Conservation (phyloP, 2,797 vertebrate species). For the Galago senegalensis region DNA sequence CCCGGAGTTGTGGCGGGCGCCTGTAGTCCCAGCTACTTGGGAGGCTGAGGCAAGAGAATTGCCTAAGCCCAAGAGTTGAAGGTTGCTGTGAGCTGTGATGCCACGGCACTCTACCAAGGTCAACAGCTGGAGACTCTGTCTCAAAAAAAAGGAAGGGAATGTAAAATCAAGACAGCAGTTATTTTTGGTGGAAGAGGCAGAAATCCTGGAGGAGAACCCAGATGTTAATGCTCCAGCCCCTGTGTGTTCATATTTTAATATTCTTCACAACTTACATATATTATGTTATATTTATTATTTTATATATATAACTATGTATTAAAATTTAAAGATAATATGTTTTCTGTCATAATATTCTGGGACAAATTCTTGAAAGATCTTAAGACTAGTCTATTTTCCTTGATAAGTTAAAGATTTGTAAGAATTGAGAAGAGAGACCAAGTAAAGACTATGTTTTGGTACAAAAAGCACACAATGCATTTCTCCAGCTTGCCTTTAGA, state of each 20-base stretch:
- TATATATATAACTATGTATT: slow-evolving; percentile 5
- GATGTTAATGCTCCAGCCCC: neutral
- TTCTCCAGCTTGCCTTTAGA: slow-evolving; percentile 33
- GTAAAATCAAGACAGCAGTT: slow-evolving; percentile 42
- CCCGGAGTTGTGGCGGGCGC: too few relatives aligned
- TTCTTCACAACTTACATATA: slow-evolving; percentile 15
- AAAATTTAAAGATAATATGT: neutral
- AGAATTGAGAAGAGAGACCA: neutral
- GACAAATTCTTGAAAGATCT: slow-evolving; percentile 43
- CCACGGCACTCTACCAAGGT: too few relatives aligned
- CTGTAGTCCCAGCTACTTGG: too few relatives aligned
- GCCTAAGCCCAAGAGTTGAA: too few relatives aligned
- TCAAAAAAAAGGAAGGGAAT: neutral
- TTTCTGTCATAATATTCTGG: slow-evolving; percentile 1
- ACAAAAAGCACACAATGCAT: neutral
- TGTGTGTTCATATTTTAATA: slow-evolving; percentile 24
- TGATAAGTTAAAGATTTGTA: slow-evolving; percentile 56
- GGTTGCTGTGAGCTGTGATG: too few relatives aligned
- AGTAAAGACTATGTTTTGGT: slow-evolving; percentile 38
- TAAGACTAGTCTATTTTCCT: slow-evolving; percentile 38
- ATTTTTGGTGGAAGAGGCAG: slow-evolving; percentile 32
- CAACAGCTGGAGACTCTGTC: too few relatives aligned
- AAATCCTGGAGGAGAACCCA: slow-evolving; percentile 29
- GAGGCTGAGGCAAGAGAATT: too few relatives aligned
- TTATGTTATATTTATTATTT: slow-evolving; percentile 18